Conservation (phyloP, 2,113 vertebrate genomes). For the Hoplias malabaricus region DNA sequence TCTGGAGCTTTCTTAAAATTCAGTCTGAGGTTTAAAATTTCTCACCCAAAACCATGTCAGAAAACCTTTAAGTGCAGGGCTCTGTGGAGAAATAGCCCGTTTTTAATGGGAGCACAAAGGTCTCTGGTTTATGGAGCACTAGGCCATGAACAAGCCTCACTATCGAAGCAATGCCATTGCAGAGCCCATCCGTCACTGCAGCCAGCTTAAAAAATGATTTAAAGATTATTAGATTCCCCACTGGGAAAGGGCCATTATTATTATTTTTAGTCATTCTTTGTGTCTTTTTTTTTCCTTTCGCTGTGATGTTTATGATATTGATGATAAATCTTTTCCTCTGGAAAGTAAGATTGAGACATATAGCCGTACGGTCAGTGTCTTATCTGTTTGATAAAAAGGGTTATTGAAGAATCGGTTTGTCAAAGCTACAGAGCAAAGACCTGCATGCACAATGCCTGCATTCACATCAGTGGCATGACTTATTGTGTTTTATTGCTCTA, state of each 20-base stretch:
- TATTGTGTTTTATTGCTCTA: neutral
- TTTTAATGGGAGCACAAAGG: slow-evolving; percentile 30
- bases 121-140: slow-evolving; percentile 20
- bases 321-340: slow-evolving; percentile 36
- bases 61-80: neutral
- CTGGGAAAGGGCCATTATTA: slow-evolving; percentile 41
- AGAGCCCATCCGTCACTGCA: slow-evolving; percentile 27
- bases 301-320: slow-evolving; percentile 38
- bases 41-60: neutral
- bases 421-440: neutral
- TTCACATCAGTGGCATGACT: neutral
- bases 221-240: slow-evolving; percentile 45
- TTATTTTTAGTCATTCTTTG: slow-evolving; percentile 10
- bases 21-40: neutral
- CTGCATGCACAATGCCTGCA: neutral
- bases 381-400: slow-evolving; percentile 2
- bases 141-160: slow-evolving; percentile 26
- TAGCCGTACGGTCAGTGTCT: slow-evolving; percentile 2
- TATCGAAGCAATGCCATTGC: slow-evolving; percentile 20
- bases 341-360: slow-evolving; percentile 29
- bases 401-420: neutral
- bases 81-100: neutral
- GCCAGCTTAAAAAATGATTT: slow-evolving; percentile 37
- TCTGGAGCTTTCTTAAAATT: too few species aligned
- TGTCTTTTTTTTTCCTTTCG: slow-evolving; percentile 5